A percentile compares a stretch with the other conserved stretches of the same genome.
These are phyloP conservation scores for Coelopa pilipes DNA, from an alignment of 2,888 invertebrate genomes.

Conservation along the genomic window DNA sequence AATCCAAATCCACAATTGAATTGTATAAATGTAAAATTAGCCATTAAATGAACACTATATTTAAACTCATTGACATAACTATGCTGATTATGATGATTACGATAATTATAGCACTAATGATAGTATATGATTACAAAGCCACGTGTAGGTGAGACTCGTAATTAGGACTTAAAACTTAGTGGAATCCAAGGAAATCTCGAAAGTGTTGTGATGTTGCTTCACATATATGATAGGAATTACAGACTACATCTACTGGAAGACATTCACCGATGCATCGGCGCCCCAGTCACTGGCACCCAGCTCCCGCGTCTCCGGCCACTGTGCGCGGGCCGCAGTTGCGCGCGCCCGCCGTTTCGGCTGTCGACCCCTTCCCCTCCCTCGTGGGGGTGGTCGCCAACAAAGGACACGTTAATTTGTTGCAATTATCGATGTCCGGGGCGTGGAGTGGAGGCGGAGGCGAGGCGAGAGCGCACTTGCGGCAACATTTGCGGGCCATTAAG, in stretches of 20 bases:
- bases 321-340: no score
- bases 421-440: no score
- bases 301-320: no score
- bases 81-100: no score
- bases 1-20: constrained; percentile 24
- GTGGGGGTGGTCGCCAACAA: no score
- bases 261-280: background rate
- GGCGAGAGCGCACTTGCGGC: background rate
- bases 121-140: constrained; percentile 44
- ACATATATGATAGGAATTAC: constrained; percentile 33
- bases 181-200: constrained; percentile 58
- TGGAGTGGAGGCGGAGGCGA: background rate
- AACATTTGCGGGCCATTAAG: constrained; percentile 21
- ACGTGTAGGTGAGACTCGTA: constrained; percentile 21
- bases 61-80: constrained; percentile 11
- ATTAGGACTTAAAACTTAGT: constrained; percentile 34
- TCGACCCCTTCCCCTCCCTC: background rate
- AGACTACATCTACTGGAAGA: background rate
- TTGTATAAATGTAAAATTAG: constrained; percentile 35
- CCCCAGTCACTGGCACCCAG: no score
- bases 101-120: background rate
- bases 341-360: background rate
- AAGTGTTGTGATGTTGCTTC: constrained; percentile 64
- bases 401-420: no score
- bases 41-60: background rate